phyloP scores from a whole-genome alignment of 2,113 vertebrate genomes.

The Brachypodius melanocephalos region DNA sequence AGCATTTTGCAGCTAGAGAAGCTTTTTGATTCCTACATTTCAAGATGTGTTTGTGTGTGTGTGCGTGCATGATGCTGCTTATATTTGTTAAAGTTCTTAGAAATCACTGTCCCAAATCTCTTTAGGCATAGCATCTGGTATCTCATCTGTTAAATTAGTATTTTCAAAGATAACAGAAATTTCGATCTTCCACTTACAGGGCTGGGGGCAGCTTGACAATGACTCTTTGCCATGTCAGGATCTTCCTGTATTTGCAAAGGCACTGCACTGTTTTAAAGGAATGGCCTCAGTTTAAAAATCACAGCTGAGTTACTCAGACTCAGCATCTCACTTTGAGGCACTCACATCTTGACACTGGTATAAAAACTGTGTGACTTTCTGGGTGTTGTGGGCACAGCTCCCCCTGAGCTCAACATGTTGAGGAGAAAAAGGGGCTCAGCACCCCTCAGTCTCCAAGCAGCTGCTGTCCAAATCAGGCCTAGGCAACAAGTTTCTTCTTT shows the following conservation, averaged over 20 bases:
- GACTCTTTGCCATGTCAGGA: not conserved
- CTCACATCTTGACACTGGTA: not conserved
- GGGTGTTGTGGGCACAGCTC: not conserved
- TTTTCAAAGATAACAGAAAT: constrained; percentile 13
- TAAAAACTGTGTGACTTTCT: fast-evolving
- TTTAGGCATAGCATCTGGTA: not conserved
- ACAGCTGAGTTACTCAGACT: not conserved
- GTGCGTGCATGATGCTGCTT: not conserved
- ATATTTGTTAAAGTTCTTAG: constrained; percentile 6
- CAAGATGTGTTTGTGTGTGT: not conserved
- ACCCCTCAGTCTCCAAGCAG: not conserved
- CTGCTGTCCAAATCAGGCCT: not conserved
- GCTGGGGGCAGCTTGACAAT: not conserved
- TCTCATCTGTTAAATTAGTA: constrained; percentile 14
- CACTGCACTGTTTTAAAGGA: not conserved
- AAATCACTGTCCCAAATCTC: constrained; percentile 1
- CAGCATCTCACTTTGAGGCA: fast-evolving
- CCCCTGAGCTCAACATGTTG: fast-evolving
- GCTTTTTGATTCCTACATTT: constrained; percentile 26
- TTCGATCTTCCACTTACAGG: not conserved
- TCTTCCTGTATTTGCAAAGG: not conserved
- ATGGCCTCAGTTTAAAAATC: not conserved
- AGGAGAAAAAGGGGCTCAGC: not conserved
- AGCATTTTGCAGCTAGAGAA: not conserved
- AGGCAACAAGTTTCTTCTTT: not conserved